Conservation (phyloP, 1,140 invertebrate species). For the Hyles vespertilio region DNA sequence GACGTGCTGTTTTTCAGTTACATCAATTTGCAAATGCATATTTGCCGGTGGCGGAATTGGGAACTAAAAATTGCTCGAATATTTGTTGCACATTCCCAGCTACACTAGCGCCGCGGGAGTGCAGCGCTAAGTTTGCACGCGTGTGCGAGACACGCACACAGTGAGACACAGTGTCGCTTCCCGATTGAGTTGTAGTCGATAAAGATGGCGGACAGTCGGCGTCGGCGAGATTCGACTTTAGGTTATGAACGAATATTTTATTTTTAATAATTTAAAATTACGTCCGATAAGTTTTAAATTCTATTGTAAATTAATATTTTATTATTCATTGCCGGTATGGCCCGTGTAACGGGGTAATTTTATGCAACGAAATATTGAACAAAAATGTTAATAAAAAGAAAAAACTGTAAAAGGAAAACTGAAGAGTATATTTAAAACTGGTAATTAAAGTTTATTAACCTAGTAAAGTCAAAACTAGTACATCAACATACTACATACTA, state of each 20-base stretch:
- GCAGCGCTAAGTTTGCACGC: slow-evolving; percentile 1
- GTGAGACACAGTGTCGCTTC: slow-evolving; percentile 4
- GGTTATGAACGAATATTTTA: slow-evolving; percentile 4
- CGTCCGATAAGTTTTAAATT: too few species aligned
- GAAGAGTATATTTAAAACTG: too few species aligned
- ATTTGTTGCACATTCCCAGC: background rate
- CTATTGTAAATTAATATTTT: too few species aligned
- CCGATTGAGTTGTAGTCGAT: slow-evolving; percentile 3
- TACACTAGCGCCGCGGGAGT: background rate
- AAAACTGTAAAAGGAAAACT: too few species aligned
- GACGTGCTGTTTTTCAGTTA: slow-evolving; percentile 6
- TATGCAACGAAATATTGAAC: too few species aligned
- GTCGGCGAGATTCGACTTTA: slow-evolving; percentile 7
- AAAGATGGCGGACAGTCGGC: slow-evolving; percentile 1
- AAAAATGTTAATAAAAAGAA: too few species aligned
- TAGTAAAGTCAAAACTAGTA: too few species aligned
- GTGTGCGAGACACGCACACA: background rate
- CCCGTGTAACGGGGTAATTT: too few species aligned
- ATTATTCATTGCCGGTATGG: too few species aligned
- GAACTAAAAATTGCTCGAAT: slow-evolving; percentile 2
- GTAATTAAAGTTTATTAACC: too few species aligned
- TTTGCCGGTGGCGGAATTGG: slow-evolving; percentile 2
- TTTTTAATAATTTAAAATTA: too few species aligned
- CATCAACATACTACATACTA: too few species aligned
- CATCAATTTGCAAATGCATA: slow-evolving; percentile 1